Conservation (phyloP, 2,113 vertebrate species). For the Neogale vison region DNA sequence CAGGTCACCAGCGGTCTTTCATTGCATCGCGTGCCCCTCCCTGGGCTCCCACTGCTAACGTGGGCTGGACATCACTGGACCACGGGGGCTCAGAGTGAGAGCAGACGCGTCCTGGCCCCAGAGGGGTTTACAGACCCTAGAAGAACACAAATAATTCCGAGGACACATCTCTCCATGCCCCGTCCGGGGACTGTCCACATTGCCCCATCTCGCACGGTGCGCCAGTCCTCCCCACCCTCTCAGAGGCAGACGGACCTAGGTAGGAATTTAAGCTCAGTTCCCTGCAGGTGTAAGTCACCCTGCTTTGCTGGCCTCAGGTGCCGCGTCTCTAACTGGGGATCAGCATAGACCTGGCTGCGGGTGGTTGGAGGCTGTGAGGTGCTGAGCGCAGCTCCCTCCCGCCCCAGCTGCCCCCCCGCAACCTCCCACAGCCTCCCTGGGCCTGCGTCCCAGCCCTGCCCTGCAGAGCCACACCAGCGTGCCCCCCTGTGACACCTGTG, state of each 20-base stretch:
- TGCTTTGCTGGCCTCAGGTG: not conserved
- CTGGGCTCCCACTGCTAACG: not conserved
- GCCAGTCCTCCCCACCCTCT: no score
- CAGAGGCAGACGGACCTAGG: not conserved
- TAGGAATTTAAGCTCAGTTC: not conserved
- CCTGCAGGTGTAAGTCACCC: not conserved
- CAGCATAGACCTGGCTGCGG: rapidly evolving
- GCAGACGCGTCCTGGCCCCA: not conserved
- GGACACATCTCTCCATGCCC: not conserved
- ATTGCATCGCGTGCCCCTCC: not conserved
- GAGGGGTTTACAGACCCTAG: not conserved
- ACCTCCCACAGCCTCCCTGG: not conserved
- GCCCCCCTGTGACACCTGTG: not conserved
- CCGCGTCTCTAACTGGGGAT: not conserved
- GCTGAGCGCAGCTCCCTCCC: rapidly evolving
- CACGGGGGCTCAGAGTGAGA: not conserved
- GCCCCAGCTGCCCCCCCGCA: not conserved
- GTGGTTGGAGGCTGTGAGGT: not conserved
- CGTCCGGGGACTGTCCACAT: not conserved
- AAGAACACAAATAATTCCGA: not conserved
- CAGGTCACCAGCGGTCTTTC: not conserved
- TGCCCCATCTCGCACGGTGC: not conserved
- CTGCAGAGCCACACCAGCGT: not conserved
- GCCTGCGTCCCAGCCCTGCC: not conserved
- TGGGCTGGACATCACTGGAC: not conserved